phyloP scores from a whole-genome alignment of 2,113 vertebrate species.

The Datnioides undecimradiatus region DNA sequence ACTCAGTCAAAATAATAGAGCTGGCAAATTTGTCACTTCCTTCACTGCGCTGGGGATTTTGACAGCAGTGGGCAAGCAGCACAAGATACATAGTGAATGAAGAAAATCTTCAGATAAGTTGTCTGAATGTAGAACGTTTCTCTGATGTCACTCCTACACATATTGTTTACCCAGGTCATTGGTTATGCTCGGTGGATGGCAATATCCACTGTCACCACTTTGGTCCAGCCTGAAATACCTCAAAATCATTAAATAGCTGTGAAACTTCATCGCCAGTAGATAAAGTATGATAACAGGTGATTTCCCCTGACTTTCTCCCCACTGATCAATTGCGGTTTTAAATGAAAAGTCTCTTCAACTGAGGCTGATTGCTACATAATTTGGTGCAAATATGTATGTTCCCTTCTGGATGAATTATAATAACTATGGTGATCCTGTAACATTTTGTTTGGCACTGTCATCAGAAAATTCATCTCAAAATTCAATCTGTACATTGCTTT shows the following conservation, averaged over 20 bases:
- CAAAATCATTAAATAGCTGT: background rate
- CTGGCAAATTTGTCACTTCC: constrained; percentile 46
- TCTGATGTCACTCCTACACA: background rate
- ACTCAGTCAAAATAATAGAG: constrained; percentile 55
- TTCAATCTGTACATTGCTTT: too few species aligned
- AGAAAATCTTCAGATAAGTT: background rate
- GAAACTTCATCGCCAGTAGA: background rate
- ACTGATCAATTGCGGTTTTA: background rate
- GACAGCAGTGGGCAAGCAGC: background rate
- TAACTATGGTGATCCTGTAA: background rate
- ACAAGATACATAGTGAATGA: background rate
- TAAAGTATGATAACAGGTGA: background rate
- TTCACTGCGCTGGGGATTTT: background rate
- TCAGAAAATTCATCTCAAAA: too few species aligned
- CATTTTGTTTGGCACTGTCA: too few species aligned
- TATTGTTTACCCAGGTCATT: background rate
- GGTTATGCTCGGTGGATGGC: background rate
- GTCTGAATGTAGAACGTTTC: too few species aligned
- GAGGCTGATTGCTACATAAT: background rate
- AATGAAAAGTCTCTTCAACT: too few species aligned
- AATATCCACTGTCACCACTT: background rate
- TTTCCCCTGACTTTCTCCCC: background rate
- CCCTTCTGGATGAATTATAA: background rate
- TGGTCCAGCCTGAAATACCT: background rate
- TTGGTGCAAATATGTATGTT: background rate